Evolutionary conservation across 2,113 vertebrate genomes (phyloP).

Genomic region (Rutilus rutilus): DNA sequence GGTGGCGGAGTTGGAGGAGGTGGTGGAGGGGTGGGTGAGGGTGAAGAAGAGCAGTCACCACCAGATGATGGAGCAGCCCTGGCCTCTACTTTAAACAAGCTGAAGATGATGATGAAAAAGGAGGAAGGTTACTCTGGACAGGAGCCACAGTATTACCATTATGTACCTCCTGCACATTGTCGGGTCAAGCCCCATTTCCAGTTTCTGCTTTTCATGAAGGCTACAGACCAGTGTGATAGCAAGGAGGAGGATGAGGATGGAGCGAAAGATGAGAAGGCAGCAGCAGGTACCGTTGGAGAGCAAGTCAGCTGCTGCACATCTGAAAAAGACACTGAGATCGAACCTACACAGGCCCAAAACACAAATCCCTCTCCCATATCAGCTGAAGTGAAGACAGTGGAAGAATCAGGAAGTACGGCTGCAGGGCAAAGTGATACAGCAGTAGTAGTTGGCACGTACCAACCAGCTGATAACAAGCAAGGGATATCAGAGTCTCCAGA

Average conservation of each 20-base stretch:
- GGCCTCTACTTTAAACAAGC: conserved; percentile 89
- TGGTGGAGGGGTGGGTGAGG: neutral
- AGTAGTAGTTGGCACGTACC: conserved; percentile 55
- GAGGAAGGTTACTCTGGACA: conserved; percentile 85
- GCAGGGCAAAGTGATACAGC: conserved; percentile 38
- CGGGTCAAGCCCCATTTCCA: conserved; percentile 97
- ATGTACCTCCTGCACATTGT: conserved; percentile 94
- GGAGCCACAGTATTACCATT: conserved; percentile 97
- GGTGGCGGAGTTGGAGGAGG: conserved; percentile 12
- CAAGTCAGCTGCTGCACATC: conserved; percentile 51
- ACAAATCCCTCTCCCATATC: conserved; percentile 55
- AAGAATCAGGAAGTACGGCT: conserved; percentile 43
- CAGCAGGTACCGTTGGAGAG: conserved; percentile 8
- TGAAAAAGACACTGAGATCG: conserved; percentile 63
- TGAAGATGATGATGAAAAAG: conserved; percentile 94
- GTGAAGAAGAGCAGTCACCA: conserved; percentile 75
- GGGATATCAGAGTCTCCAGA: conserved; percentile 66
- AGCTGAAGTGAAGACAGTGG: conserved; percentile 60
- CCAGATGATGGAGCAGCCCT: conserved; percentile 84
- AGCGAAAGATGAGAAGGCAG: conserved; percentile 60
- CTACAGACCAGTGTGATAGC: conserved; percentile 83
- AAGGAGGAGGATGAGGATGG: conserved; percentile 73
- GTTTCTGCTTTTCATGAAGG: conserved; percentile 97
- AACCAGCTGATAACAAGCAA: conserved; percentile 52
- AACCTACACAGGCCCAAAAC: conserved; percentile 34